Evolutionary conservation across 1,140 invertebrate genomes (phyloP).

Genomic region (Heliconius hermathena): DNA sequence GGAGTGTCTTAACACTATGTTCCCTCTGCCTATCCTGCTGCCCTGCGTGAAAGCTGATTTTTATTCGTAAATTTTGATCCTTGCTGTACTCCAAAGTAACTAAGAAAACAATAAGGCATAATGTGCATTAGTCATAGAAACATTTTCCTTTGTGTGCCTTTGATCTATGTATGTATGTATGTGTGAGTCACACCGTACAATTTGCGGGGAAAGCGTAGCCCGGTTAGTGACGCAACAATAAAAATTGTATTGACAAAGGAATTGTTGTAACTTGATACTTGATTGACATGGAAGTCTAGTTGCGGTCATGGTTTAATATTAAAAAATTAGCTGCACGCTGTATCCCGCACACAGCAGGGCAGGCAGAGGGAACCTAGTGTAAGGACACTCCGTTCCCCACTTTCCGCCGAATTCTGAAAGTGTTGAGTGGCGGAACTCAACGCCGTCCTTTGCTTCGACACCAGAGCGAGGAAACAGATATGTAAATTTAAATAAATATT

Average conservation of each 20-base stretch:
- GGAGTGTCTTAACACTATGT: no score
- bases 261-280: slow-evolving; percentile 54
- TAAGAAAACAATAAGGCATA: slow-evolving; percentile 42
- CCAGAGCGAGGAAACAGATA: no score
- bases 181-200: slow-evolving; percentile 60
- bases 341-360: no score
- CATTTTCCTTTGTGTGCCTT: slow-evolving; percentile 45
- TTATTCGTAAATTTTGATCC: slow-evolving; percentile 13
- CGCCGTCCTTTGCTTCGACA: no score
- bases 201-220: slow-evolving; percentile 72
- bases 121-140: slow-evolving; percentile 48
- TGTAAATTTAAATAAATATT: no score
- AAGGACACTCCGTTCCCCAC: no score
- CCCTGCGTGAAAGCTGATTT: no score
- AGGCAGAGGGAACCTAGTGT: no score
- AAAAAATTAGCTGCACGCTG: background rate
- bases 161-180: slow-evolving; percentile 42
- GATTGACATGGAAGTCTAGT: slow-evolving; percentile 45
- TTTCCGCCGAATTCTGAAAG: no score
- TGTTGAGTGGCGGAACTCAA: no score
- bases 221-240: slow-evolving; percentile 73
- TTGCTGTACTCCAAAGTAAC: slow-evolving; percentile 29
- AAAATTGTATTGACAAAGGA: slow-evolving; percentile 76
- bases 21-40: no score
- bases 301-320: slow-evolving; percentile 38